A percentile compares a stretch with the other conserved stretches of the same genome.
phyloP scores from a whole-genome alignment of 2,888 invertebrate genomes.

The Osedax frankpressi region DNA sequence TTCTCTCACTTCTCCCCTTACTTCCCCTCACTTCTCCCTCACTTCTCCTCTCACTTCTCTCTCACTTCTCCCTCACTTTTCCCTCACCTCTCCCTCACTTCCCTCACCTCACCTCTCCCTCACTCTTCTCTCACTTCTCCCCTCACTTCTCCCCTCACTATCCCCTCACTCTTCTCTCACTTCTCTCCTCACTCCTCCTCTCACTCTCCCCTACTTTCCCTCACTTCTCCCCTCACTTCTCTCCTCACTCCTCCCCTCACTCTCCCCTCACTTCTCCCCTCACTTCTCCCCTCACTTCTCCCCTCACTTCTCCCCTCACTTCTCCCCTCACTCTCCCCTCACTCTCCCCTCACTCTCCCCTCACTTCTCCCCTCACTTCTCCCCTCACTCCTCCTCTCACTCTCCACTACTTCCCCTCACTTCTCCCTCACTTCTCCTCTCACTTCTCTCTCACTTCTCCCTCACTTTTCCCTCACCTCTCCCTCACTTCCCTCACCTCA shows the following conservation, averaged over 20 bases:
- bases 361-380: no score
- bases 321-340: no score
- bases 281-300: not conserved
- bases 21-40: not conserved
- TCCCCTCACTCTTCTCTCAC: not conserved
- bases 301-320: no score
- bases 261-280: not conserved
- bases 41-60: not conserved
- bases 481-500: no score
- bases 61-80: not conserved
- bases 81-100: not conserved
- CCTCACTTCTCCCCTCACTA: not conserved
- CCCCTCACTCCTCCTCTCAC: not conserved
- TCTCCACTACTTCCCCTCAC: not conserved
- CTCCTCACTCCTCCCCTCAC: conserved; percentile 53
- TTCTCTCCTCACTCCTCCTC: not conserved
- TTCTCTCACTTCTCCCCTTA: not conserved
- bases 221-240: not conserved
- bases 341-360: no score
- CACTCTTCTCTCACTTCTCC: not conserved
- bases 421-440: no score
- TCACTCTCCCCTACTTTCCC: not conserved
- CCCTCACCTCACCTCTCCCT: conserved; percentile 53
- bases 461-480: no score
- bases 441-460: no score